Evolutionary conservation across 2,888 invertebrate species (phyloP).

Genomic region (Herminia tarsipennalis): DNA sequence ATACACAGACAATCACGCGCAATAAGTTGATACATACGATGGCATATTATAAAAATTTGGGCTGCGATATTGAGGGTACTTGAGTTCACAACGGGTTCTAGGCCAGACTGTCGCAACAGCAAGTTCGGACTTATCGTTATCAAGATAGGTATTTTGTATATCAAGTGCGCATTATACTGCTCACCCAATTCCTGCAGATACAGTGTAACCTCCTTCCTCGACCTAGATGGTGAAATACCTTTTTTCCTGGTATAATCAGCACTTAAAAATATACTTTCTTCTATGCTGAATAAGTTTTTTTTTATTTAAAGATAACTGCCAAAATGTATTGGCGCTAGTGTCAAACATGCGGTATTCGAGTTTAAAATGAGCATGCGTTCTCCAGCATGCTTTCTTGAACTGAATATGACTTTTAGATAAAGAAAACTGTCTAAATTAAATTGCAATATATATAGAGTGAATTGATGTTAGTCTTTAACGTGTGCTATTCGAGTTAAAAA

Average conservation of each 20-base stretch:
- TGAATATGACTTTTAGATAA: no score
- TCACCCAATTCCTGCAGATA: slow-evolving; percentile 59
- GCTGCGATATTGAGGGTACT: slow-evolving; percentile 72
- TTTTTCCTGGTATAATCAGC: slow-evolving; percentile 47
- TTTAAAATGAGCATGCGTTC: no score
- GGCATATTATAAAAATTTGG: slow-evolving; percentile 56
- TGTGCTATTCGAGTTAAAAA: no score
- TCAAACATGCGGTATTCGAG: no score
- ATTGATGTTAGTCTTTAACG: no score
- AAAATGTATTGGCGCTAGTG: no score
- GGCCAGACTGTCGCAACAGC: slow-evolving; percentile 76
- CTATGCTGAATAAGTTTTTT: no score
- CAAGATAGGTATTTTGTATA: slow-evolving; percentile 58
- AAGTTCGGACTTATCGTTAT: slow-evolving; percentile 64
- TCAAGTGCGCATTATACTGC: slow-evolving; percentile 58
- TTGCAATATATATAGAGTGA: no score
- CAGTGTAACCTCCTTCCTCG: slow-evolving; percentile 57
- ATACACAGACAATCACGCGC: slow-evolving; percentile 30
- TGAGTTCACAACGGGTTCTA: slow-evolving; percentile 78
- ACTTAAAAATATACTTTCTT: slow-evolving; percentile 20
- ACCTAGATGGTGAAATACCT: slow-evolving; percentile 57
- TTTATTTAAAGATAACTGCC: no score
- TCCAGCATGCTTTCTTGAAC: no score
- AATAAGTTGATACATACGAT: slow-evolving; percentile 52
- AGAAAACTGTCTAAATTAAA: no score